A percentile compares a stretch with the other conserved stretches of the same genome.
These are phyloP conservation scores for Zeugodacus cucurbitae DNA, from an alignment of 1,140 invertebrate genomes.

Conservation along the genomic window DNA sequence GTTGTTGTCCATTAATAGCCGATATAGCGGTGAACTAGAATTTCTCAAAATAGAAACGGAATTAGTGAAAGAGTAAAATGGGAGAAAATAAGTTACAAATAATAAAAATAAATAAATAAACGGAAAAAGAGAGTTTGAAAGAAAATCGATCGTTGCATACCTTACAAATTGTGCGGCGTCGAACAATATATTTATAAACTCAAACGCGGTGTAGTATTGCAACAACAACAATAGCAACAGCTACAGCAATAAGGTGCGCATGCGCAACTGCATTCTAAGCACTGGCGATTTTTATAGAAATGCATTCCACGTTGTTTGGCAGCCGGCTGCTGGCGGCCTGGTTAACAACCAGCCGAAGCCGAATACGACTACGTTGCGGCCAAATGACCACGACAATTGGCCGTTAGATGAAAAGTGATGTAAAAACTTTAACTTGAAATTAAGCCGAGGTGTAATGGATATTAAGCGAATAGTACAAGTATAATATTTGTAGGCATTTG, in stretches of 20 bases:
- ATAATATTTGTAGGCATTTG: too few relatives aligned
- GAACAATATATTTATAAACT: neutral
- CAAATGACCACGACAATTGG: conserved; percentile 32
- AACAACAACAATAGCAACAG: neutral
- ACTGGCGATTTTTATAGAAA: neutral
- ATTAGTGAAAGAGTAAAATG: neutral
- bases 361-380: conserved; percentile 34
- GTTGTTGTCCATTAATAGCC: neutral
- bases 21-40: conserved; percentile 12
- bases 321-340: conserved; percentile 5
- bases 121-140: neutral
- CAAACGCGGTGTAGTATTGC: neutral
- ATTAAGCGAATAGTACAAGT: neutral
- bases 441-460: conserved; percentile 1
- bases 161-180: neutral
- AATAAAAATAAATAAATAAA: neutral
- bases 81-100: neutral
- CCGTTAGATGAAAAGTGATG: conserved; percentile 31
- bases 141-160: conserved; percentile 2
- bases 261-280: conserved; percentile 21
- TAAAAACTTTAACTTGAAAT: neutral
- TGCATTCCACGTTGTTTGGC: neutral
- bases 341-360: conserved; percentile 37
- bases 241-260: neutral
- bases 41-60: conserved; percentile 19